Evolutionary conservation across 30 jellyfish, hydroid and myxozoan species (phyloP).

Genomic region (Hydractinia echinata): DNA sequence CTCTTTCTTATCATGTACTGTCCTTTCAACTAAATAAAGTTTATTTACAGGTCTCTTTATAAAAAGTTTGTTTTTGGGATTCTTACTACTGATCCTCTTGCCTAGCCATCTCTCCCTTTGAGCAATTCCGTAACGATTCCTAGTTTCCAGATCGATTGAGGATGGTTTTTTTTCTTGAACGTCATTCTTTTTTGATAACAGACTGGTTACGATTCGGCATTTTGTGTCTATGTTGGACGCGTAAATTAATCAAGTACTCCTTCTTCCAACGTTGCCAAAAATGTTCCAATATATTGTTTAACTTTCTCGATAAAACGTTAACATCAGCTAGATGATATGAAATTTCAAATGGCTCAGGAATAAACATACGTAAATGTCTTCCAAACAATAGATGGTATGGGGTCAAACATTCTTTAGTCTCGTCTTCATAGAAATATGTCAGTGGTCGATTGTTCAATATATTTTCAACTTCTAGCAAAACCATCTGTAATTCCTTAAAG

Average conservation of each 20-base stretch:
- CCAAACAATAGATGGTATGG: slow-evolving; percentile 10
- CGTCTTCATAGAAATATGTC: background rate
- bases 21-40: background rate
- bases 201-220: background rate
- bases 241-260: slow-evolving; percentile 39
- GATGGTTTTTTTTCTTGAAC: background rate
- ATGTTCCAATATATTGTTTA: background rate
- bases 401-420: background rate
- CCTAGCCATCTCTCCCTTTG: background rate
- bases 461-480: slow-evolving; percentile 2
- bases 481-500: background rate
- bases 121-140: background rate
- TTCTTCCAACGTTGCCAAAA: slow-evolving; percentile 53
- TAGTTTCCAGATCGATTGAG: background rate
- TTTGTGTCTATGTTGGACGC: slow-evolving; percentile 26
- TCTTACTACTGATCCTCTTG: slow-evolving; percentile 2
- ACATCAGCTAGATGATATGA: background rate
- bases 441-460: slow-evolving; percentile 16
- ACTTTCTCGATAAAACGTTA: too few relatives aligned
- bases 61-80: background rate
- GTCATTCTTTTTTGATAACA: background rate
- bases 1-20: background rate
- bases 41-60: background rate
- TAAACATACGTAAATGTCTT: background rate
- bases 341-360: background rate